Conservation (phyloP, 2,797 vertebrate species). For the Scolopax rusticola region DNA sequence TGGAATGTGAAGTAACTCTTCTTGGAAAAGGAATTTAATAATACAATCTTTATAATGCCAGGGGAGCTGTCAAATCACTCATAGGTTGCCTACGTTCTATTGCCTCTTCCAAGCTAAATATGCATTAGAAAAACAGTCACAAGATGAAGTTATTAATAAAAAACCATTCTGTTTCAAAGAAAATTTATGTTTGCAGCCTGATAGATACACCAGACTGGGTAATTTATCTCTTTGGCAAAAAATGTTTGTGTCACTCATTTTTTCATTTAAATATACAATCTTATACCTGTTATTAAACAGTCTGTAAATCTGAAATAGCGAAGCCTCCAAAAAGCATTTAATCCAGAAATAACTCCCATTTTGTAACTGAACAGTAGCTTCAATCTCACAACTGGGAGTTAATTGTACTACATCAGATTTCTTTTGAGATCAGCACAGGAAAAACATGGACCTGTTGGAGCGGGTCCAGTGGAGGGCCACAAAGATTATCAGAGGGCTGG, state of each 20-base stretch:
- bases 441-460: no score
- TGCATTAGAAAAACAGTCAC: conserved; percentile 5
- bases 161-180: background rate
- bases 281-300: conserved; percentile 7
- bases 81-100: conserved; percentile 11
- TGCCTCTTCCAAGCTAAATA: conserved; percentile 18
- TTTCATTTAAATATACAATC: conserved; percentile 27
- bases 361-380: background rate
- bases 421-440: no score
- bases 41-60: conserved; percentile 17
- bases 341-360: background rate
- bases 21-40: conserved; percentile 60
- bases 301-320: background rate
- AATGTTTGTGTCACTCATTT: background rate
- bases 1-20: conserved; percentile 51
- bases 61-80: conserved; percentile 64
- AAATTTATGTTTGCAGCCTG: conserved; percentile 45
- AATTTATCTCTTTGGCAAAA: conserved; percentile 23
- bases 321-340: background rate
- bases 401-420: no score
- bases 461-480: no score
- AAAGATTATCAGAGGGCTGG: no score
- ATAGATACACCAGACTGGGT: background rate
- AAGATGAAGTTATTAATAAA: conserved; percentile 58
- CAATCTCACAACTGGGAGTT: background rate